Percentiles rank a stretch among this genome's conserved stretches.
Evolutionary conservation across 2,888 invertebrate genomes (phyloP).

Genomic region (Neria commutata): DNA sequence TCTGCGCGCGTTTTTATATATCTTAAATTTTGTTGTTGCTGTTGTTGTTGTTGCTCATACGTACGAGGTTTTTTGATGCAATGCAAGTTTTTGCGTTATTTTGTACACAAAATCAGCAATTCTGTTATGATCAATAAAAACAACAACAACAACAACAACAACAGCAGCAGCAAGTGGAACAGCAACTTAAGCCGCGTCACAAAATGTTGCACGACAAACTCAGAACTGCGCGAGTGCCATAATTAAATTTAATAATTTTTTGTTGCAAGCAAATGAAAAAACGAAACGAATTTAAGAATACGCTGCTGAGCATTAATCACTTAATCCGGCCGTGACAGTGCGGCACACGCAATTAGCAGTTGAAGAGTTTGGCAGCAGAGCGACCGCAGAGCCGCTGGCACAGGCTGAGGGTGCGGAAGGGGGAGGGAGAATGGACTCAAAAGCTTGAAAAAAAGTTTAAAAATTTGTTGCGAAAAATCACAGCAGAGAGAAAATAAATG

Average conservation of each 20-base stretch:
- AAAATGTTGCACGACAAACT: background rate
- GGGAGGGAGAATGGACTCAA: no score
- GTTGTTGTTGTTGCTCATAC: background rate
- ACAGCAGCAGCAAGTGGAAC: background rate
- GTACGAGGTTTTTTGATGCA: background rate
- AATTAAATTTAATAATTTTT: slow-evolving; percentile 4
- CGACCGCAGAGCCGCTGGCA: background rate
- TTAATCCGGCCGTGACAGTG: slow-evolving; percentile 20
- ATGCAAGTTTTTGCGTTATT: slow-evolving; percentile 40
- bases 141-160: background rate
- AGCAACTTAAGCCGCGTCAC: slow-evolving; percentile 7
- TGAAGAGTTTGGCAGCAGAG: background rate
- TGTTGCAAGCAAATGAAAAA: background rate
- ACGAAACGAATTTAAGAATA: slow-evolving; percentile 1
- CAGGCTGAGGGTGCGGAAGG: no score
- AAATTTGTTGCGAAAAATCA: background rate
- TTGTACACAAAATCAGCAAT: slow-evolving; percentile 13
- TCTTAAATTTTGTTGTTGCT: background rate
- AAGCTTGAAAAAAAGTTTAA: background rate
- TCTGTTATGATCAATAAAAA: slow-evolving; percentile 10
- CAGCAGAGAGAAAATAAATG: background rate
- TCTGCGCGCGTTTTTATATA: background rate
- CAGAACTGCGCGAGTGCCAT: background rate
- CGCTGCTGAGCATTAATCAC: slow-evolving; percentile 17
- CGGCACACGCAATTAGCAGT: slow-evolving; percentile 25